Percentiles rank a stretch among this genome's conserved stretches.
Conservation (phyloP, 1,140 invertebrate species). For the Orius insidiosus region DNA sequence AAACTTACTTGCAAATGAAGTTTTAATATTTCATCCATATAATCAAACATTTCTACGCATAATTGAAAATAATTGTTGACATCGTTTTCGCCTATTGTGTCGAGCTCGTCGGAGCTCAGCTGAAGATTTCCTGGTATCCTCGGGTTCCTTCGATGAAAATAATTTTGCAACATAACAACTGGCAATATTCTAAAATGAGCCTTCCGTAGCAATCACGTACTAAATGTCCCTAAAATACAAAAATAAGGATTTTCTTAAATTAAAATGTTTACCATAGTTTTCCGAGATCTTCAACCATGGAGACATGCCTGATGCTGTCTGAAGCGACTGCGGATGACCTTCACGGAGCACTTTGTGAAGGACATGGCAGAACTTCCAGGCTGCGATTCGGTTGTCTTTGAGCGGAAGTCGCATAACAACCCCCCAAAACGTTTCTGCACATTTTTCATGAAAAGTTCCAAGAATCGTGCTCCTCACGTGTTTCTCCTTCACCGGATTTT, state of each 20-base stretch:
- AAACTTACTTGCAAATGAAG: conserved; percentile 74
- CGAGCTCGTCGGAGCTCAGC: conserved; percentile 66
- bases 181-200: conserved; percentile 71
- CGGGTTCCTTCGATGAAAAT: conserved; percentile 84
- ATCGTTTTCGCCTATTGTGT: conserved; percentile 74
- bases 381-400: conserved; percentile 65
- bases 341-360: conserved; percentile 90
- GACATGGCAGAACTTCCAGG: conserved; percentile 98
- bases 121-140: conserved; percentile 81
- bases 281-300: conserved; percentile 62
- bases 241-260: conserved; percentile 4
- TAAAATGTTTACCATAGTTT: conserved; percentile 57
- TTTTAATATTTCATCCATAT: conserved; percentile 88
- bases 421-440: conserved; percentile 77
- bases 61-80: conserved; percentile 92
- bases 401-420: conserved; percentile 64
- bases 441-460: conserved; percentile 86
- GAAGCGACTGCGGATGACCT: conserved; percentile 71
- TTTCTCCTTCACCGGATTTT: conserved; percentile 90
- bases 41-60: conserved; percentile 95
- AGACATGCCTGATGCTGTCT: conserved; percentile 65
- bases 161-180: conserved; percentile 73
- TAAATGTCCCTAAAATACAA: conserved; percentile 49
- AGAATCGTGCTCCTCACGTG: conserved; percentile 88
- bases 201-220: conserved; percentile 74